phyloP scores from a whole-genome alignment of 2,797 vertebrate genomes.

The Coluber constrictor region DNA sequence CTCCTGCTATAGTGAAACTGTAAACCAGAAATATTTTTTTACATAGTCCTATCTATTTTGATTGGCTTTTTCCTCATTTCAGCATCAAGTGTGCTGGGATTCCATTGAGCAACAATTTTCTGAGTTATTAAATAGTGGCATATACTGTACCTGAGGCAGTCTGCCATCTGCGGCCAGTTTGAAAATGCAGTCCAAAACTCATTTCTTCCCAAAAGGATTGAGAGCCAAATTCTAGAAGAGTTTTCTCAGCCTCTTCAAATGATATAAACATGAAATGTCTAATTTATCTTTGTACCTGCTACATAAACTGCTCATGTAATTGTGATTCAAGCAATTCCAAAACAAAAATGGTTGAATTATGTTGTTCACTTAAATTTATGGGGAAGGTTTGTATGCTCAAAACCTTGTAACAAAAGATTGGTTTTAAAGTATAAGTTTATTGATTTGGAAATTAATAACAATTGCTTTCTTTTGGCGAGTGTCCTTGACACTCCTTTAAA shows the following conservation, averaged over 20 bases:
- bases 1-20: background rate
- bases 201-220: background rate
- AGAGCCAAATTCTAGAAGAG: background rate
- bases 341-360: background rate
- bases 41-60: background rate
- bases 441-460: background rate
- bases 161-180: background rate
- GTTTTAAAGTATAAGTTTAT: background rate
- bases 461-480: background rate
- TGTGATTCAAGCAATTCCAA: conserved; percentile 15
- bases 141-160: background rate
- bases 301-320: background rate
- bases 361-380: background rate
- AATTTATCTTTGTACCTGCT: background rate
- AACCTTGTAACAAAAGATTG: conserved; percentile 1
- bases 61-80: background rate
- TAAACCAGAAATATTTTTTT: background rate
- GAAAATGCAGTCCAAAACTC: conserved; percentile 24
- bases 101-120: conserved; percentile 7
- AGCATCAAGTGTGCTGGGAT: background rate
- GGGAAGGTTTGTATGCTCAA: background rate
- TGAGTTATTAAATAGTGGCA: conserved; percentile 18
- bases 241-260: background rate
- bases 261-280: conserved; percentile 1
- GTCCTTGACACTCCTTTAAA: background rate